Base-by-base conservation (phyloP, 2,888 invertebrate genomes). In the Nematopogon swammerdamellus region DNA sequence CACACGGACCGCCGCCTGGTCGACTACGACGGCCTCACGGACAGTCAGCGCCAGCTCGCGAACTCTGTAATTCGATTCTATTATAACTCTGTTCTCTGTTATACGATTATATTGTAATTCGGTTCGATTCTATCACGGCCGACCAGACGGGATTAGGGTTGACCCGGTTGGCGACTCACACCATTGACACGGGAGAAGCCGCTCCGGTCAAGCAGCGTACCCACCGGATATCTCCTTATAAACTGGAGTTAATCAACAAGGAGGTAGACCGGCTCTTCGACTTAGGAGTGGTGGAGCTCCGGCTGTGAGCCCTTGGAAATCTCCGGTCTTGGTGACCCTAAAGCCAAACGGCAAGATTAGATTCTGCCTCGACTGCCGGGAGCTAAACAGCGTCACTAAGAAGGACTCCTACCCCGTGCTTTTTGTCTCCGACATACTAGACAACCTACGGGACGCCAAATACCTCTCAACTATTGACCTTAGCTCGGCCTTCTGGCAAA, bases 341-440 rank as follows among this genome's bases (percentile, higher is more conserved):
- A 60, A 60, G 48, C 44, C 46, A 19, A 50, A 56, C 46, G 57
- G 57, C 2, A 48, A 54, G 1, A 51, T 50, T n/a, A 44, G 58
- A 14, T 53, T 57, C 25, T 54, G 52, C 18, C 53, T 57, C 2
- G 54, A 59, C 46, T 52, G 52, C 11, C 45, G 55, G 14, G 49
- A 53, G 45, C 18, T 51, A 11, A 52, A 52, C 45, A n/a, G 42
- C 6, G 19, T 48, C 10, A 19, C 48, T 11, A 54, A 50, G 19
- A 49, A 49, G 43, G 54, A 56, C 44, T 47, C 51, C 1, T 51
- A 58, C 16, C 54, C 42, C 25, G 45, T 57, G 2, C 58, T 57
- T 3, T 57, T 57, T 48, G 46, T 61, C 0, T 53, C 58, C 1
- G 58, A 59, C 46, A 60, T 60, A 19, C 43, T 61, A 8, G 59